A percentile compares a stretch with the other conserved stretches of the same genome.
Conservation (phyloP, 2,797 vertebrate genomes). For the Crenichthys baileyi region DNA sequence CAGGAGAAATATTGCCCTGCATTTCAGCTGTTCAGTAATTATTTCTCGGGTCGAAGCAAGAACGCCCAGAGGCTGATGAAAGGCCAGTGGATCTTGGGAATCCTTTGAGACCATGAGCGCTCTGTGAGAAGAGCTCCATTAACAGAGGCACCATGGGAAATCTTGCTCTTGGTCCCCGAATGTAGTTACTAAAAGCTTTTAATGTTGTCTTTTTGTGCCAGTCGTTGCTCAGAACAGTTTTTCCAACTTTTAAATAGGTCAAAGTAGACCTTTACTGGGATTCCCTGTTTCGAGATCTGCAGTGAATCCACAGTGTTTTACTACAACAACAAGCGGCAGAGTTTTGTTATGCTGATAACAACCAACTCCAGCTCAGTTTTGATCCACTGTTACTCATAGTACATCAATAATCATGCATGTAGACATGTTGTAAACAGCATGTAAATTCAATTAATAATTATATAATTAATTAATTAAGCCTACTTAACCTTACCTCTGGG, state of each 20-base stretch:
- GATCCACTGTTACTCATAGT: no score
- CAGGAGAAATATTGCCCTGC: constrained; percentile 61
- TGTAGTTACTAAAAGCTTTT: constrained; percentile 25
- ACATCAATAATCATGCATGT: no score
- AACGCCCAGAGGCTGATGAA: constrained; percentile 70
- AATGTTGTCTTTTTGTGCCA: constrained; percentile 10
- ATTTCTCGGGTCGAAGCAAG: constrained; percentile 63
- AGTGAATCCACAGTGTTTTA: not conserved
- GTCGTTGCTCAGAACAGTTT: not conserved
- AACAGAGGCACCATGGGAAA: constrained; percentile 60
- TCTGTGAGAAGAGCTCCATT: constrained; percentile 60
- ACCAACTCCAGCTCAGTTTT: no score
- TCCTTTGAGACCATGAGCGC: constrained; percentile 50
- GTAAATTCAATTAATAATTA: no score
- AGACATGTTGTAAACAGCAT: no score
- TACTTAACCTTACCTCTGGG: no score
- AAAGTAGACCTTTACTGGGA: not conserved
- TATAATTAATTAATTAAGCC: no score
- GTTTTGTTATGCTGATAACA: no score
- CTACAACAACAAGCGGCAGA: not conserved
- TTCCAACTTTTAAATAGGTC: not conserved
- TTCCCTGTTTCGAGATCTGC: not conserved
- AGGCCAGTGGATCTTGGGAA: constrained; percentile 62
- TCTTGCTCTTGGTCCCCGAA: constrained; percentile 38
- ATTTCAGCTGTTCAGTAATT: constrained; percentile 73